A percentile compares a stretch with the other conserved stretches of the same genome.
phyloP scores from a whole-genome alignment of 2,888 invertebrate species.

The Mimas tiliae region DNA sequence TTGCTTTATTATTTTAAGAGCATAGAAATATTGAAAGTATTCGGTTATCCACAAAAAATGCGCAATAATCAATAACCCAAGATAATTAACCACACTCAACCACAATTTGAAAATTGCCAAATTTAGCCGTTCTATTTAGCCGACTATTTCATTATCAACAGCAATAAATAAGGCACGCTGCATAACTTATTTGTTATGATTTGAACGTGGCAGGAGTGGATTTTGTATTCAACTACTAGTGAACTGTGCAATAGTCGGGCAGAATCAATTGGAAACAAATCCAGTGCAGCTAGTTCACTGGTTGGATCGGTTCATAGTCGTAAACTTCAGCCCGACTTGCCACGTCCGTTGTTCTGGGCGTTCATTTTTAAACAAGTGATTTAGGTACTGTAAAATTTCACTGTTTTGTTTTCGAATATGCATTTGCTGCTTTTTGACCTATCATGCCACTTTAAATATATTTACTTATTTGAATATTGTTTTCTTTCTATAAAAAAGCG shows the following conservation, averaged over 20 bases:
- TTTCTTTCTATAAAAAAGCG: constrained; percentile 13
- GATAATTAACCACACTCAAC: too few species aligned
- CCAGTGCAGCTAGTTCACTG: constrained; percentile 55
- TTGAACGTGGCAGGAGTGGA: constrained; percentile 54
- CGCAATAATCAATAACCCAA: too few species aligned
- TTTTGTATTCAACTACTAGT: constrained; percentile 62
- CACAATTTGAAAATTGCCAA: neutral
- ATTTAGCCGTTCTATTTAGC: neutral
- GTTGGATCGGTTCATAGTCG: constrained; percentile 61
- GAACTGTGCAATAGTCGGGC: constrained; percentile 65
- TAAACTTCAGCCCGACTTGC: constrained; percentile 66
- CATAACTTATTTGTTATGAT: constrained; percentile 53
- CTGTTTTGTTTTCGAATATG: constrained; percentile 39
- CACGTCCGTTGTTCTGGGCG: constrained; percentile 58
- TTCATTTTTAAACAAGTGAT: constrained; percentile 74
- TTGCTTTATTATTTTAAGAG: too few species aligned
- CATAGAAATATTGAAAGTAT: neutral
- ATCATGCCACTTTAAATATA: constrained; percentile 38
- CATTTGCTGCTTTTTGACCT: constrained; percentile 31
- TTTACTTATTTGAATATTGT: constrained; percentile 28
- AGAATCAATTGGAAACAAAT: constrained; percentile 69
- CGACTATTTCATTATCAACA: constrained; percentile 31
- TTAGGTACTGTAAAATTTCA: constrained; percentile 51
- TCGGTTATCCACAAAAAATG: neutral
- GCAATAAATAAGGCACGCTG: constrained; percentile 24